phyloP scores from a whole-genome alignment of 1,140 invertebrate species.

The Ylistrum balloti region DNA sequence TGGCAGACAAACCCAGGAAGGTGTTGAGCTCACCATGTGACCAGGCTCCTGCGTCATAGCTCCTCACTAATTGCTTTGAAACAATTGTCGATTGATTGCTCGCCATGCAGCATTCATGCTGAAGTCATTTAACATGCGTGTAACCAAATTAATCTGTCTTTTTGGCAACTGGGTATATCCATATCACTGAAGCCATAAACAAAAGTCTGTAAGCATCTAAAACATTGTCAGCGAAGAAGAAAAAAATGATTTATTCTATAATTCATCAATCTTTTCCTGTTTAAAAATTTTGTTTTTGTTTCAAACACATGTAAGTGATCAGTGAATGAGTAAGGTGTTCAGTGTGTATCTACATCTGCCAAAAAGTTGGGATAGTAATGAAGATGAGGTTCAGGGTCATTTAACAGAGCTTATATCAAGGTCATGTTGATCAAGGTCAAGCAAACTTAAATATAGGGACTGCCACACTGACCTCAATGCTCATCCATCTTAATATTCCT shows the following conservation, averaged over 20 bases:
- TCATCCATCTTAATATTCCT: no score
- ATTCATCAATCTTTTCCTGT: background rate
- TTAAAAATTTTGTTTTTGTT: background rate
- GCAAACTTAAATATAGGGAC: no score
- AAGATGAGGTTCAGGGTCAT: background rate
- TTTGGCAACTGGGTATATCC: background rate
- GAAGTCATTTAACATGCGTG: background rate
- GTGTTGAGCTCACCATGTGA: background rate
- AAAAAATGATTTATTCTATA: background rate
- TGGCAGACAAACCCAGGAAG: background rate
- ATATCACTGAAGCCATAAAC: background rate
- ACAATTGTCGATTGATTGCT: slow-evolving; percentile 17
- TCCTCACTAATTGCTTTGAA: background rate
- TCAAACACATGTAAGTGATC: background rate
- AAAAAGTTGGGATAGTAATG: background rate
- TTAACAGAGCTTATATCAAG: background rate
- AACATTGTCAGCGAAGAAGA: background rate
- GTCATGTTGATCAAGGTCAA: background rate
- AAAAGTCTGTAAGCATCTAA: background rate
- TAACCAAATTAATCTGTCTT: slow-evolving; percentile 20
- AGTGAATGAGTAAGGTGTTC: background rate
- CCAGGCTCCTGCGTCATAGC: slow-evolving; percentile 1
- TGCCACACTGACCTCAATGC: no score
- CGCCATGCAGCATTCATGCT: background rate
- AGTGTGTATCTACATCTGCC: background rate